Percentiles rank a stretch among this genome's conserved stretches.
phyloP scores from a whole-genome alignment of 2,113 vertebrate genomes.

The Eira barbara region DNA sequence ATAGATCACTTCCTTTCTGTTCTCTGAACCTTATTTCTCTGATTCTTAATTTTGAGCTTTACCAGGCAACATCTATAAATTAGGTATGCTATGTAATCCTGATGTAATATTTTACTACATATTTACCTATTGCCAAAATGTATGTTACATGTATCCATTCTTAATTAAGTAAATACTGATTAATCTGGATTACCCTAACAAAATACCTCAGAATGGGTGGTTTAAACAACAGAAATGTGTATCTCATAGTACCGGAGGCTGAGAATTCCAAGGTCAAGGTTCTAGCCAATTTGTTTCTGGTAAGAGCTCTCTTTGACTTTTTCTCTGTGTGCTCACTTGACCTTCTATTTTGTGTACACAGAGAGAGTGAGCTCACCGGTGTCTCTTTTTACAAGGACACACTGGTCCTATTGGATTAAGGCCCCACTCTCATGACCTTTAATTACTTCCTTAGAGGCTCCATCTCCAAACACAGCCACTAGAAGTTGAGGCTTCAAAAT shows the following conservation, averaged over 20 bases:
- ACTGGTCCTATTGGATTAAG: neutral
- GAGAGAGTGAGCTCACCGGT: neutral
- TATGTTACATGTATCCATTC: neutral
- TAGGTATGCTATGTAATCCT: neutral
- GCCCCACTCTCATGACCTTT: neutral
- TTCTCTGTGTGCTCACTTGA: neutral
- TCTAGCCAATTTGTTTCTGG: accelerated
- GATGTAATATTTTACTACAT: neutral
- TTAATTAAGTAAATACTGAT: neutral
- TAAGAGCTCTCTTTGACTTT: neutral
- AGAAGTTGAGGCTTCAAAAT: neutral
- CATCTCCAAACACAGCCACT: neutral
- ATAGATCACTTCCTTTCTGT: neutral
- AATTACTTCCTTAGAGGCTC: neutral
- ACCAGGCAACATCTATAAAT: neutral
- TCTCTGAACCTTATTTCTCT: neutral
- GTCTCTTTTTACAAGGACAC: neutral
- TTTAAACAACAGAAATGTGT: neutral
- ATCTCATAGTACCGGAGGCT: neutral
- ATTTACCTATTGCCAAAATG: neutral
- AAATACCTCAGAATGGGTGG: neutral
- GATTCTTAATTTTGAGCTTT: neutral
- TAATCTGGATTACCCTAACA: neutral
- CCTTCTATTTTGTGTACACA: neutral
- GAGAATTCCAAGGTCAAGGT: neutral